Evolutionary conservation across 2,888 invertebrate genomes (phyloP), one percentile per base, ranked within the genome.

Genomic region (Leptogaster cylindrica): DNA sequence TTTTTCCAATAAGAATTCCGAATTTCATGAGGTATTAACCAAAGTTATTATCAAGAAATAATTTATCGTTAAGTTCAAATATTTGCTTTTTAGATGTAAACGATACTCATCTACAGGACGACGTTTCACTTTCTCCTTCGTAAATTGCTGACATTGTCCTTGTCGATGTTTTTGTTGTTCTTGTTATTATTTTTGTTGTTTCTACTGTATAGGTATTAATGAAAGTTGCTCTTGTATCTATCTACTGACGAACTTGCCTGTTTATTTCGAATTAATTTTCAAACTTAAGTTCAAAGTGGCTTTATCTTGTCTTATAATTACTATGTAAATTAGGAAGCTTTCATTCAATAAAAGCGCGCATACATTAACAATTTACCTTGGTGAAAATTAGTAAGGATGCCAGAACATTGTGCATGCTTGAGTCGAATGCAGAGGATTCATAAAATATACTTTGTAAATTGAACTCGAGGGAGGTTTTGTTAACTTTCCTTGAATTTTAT

Each of bases 331-430:
- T 58, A 58, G 39, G 28, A 8, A 58, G 58, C 41, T 39, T 58
- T 58, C 58, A 58, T 58, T 58, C 58, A 58, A 58, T 58, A 58
- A 58, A 58, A 58, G 25, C 41, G 58, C 58, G 58, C 58, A 58
- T 58, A 58, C 39, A 58, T 58, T 58, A 58, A 58, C 25, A 23
- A 16, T 58, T 23, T 6, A 7, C 36, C 58, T 27, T 2, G 39
- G 39, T 31, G 10, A 12, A 16, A 31, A 33, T 31, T n/a, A 12
- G 16, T 25, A 58, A 25, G 58, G 36, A 41, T 58, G 20, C 52
- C n/a, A 20, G n/a, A 23, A 10, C 44, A 3, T 44, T 44, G 16
- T 18, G 8, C 58, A 18, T 39, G 10, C 25, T 55, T 36, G 20
- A n/a, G 31, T n/a, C 12, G 12, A 36, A 41, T 20, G 58, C 41